Evolutionary conservation across 2,797 vertebrate genomes (phyloP).

Genomic region (Pipistrellus nathusii): DNA sequence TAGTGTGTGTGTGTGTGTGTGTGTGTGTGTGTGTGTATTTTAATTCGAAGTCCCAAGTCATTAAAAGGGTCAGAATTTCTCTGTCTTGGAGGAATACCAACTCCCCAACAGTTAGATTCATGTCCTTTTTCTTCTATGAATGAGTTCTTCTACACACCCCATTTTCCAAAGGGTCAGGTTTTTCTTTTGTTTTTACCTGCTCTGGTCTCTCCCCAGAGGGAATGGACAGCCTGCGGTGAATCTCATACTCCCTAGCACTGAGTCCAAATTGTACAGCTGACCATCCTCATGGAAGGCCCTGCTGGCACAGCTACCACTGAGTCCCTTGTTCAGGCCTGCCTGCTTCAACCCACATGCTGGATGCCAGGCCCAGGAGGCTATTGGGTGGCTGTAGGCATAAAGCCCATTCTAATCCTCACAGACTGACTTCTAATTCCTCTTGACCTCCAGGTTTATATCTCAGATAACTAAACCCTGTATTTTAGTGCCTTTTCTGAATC

Average conservation of each 20-base stretch:
- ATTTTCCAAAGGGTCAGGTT: neutral
- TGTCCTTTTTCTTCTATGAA: neutral
- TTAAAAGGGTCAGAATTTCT: neutral
- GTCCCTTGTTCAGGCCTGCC: neutral
- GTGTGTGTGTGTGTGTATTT: neutral
- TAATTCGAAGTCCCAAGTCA: neutral
- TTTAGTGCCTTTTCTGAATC: neutral
- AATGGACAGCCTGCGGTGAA: neutral
- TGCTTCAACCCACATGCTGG: neutral
- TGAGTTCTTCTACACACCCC: neutral
- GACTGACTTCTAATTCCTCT: neutral
- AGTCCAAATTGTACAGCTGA: neutral
- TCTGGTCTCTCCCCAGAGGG: too few species aligned
- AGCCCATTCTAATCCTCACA: neutral
- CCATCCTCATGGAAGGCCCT: neutral
- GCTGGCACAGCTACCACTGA: rapidly evolving
- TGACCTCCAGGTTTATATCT: neutral
- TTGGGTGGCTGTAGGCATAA: neutral
- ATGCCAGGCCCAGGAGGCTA: neutral
- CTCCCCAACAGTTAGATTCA: neutral
- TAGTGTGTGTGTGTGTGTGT: neutral
- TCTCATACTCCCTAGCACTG: neutral
- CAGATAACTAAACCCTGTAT: neutral
- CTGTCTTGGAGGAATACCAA: neutral
- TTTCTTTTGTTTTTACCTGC: neutral